Conservation (phyloP, 2,888 invertebrate genomes). For the Zootermopsis nevadensis region DNA sequence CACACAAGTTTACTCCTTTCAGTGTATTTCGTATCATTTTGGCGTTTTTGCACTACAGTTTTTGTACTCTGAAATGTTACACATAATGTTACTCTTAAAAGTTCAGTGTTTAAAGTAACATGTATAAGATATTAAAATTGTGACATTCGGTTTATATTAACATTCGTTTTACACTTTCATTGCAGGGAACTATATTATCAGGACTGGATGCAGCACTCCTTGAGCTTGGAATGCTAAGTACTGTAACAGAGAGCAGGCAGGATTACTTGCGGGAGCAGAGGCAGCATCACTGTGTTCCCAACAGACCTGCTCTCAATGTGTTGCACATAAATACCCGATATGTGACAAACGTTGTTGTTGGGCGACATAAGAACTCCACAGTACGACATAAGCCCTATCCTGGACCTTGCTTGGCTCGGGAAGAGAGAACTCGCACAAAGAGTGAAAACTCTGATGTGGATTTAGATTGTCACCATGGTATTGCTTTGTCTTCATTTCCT, state of each 20-base stretch:
- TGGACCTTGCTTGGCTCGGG: slow-evolving; percentile 59
- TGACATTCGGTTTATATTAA: background rate
- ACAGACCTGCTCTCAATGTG: slow-evolving; percentile 61
- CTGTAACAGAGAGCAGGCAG: slow-evolving; percentile 69
- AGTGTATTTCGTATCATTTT: too few relatives aligned
- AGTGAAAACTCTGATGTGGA: slow-evolving; percentile 70
- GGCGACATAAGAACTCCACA: slow-evolving; percentile 69
- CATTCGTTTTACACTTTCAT: background rate
- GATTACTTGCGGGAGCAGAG: slow-evolving; percentile 69
- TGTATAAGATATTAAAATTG: too few relatives aligned
- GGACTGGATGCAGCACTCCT: slow-evolving; percentile 69
- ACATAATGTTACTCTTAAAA: too few relatives aligned
- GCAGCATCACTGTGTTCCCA: slow-evolving; percentile 51
- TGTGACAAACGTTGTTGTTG: slow-evolving; percentile 73
- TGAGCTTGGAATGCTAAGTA: slow-evolving; percentile 72
- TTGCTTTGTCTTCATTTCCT: background rate
- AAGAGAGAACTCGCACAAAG: slow-evolving; percentile 70
- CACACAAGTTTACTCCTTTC: too few relatives aligned
- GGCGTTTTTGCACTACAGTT: too few relatives aligned
- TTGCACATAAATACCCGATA: slow-evolving; percentile 71
- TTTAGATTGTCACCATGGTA: background rate
- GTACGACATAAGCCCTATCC: slow-evolving; percentile 71
- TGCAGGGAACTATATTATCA: slow-evolving; percentile 32
- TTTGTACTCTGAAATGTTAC: too few relatives aligned
- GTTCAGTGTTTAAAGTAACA: too few relatives aligned